Base-by-base conservation (phyloP, 2,797 vertebrate species). In the Eurystomus glaucurus region DNA sequence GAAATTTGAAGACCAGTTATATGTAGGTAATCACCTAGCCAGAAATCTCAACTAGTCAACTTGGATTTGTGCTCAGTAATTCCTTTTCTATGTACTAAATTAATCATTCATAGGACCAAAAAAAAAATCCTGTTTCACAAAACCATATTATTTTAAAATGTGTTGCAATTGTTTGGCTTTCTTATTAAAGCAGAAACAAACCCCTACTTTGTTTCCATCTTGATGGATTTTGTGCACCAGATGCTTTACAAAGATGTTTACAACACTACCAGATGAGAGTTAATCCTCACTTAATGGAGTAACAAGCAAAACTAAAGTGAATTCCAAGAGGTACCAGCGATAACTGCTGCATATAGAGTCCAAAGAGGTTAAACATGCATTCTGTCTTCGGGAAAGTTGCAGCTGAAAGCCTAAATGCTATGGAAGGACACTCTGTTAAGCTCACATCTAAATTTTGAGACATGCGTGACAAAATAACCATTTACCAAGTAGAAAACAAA, bases 211-310 rank as follows among this genome's bases (percentile, higher is more conserved):
- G 41, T 88, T 92, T 19, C 50, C 15, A 20, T 91, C 16, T 48
- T 94, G 81, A 46, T 80, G 89, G 41, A 88, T 93, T 95, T 89
- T 76, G 33, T 83, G 52, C 78, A 91, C 64, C 75, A 88, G 45
- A 68, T 94, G 69, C 15, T 28, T 95, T 85, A 77, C 41, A 65
- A 31, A 80, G 37, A 64, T 91, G 76, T 94, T 95, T 93, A 85
- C 50, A 83, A 4, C 37, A 25, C 50, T 71, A 43, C 60, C 79
- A 91, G 57, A 64, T 91, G 68, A 89, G 75, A 80, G 48, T 54
- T 94, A 88, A 91, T 93, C 78, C 77, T 94, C 60, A 88, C 15
- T 68, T 95, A 52, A 3, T 88, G 75, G 41, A 88, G 22, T 80
- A 90, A 70, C 62, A 71, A 71, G 54, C 61, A 90, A 85, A 93